Percentiles rank a stretch among this genome's conserved stretches.
Conservation (phyloP, 2,888 invertebrate species). For the Patella pellucida region DNA sequence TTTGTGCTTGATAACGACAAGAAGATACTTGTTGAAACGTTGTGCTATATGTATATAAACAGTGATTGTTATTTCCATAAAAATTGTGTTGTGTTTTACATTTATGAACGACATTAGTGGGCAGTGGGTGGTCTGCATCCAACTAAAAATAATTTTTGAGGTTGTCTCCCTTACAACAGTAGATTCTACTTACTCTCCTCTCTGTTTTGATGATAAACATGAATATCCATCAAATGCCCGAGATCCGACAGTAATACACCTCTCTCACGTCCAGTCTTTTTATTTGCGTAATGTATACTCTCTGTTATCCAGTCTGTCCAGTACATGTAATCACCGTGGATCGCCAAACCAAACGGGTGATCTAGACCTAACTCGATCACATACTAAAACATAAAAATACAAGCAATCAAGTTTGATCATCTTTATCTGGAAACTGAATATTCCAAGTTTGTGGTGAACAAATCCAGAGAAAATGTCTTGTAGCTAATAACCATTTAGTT, state of each 20-base stretch:
- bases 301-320: conserved; percentile 96
- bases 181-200: conserved; percentile 61
- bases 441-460: too few relatives aligned
- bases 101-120: too few relatives aligned
- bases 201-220: conserved; percentile 72
- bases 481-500: too few relatives aligned
- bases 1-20: too few relatives aligned
- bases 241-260: conserved; percentile 81
- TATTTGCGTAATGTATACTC: conserved; percentile 82
- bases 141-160: neutral
- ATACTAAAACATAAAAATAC: conserved; percentile 40
- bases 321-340: conserved; percentile 89
- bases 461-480: too few relatives aligned
- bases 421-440: too few relatives aligned
- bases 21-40: too few relatives aligned
- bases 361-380: conserved; percentile 79
- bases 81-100: too few relatives aligned
- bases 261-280: conserved; percentile 63
- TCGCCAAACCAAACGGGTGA: conserved; percentile 89
- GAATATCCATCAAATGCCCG: conserved; percentile 92
- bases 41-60: too few relatives aligned
- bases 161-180: neutral
- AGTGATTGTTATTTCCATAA: too few relatives aligned
- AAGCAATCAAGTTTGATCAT: too few relatives aligned
- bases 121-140: neutral